Evolutionary conservation across 1,140 invertebrate species (phyloP).

Genomic region (Aphaenogaster rudis): DNA sequence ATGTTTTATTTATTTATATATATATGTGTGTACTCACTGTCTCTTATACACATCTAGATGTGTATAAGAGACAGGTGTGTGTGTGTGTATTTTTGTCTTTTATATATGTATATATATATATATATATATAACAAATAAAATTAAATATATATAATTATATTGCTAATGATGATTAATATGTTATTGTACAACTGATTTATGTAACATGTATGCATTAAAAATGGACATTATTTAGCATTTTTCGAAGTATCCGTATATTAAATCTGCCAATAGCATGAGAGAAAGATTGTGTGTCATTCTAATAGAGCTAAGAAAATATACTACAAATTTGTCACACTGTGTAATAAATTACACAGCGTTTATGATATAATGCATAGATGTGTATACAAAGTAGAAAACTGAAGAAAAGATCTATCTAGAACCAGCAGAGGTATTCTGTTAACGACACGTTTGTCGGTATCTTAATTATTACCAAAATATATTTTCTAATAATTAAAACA

Average conservation of each 20-base stretch:
- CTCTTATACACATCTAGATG: too few species aligned
- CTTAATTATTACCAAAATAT: not conserved
- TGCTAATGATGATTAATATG: not conserved
- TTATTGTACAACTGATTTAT: constrained; percentile 25
- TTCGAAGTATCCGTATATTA: not conserved
- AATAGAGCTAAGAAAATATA: constrained; percentile 49
- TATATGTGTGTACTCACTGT: too few species aligned
- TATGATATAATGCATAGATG: not conserved
- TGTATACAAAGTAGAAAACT: constrained; percentile 48
- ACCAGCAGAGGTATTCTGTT: not conserved
- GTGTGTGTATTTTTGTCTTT: too few species aligned
- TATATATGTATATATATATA: not conserved
- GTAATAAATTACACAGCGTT: constrained; percentile 10
- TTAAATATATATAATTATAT: constrained; percentile 23
- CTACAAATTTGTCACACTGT: constrained; percentile 31
- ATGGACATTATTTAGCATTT: not conserved
- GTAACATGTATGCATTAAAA: constrained; percentile 15
- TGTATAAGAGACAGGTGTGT: too few species aligned
- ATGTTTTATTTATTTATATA: too few species aligned
- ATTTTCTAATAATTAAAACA: constrained; percentile 26
- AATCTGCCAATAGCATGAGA: not conserved
- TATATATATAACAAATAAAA: constrained; percentile 3
- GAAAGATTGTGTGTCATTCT: not conserved
- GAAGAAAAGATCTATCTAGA: constrained; percentile 5
- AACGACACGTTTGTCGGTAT: not conserved